Percentiles rank a stretch among this genome's conserved stretches.
These are phyloP conservation scores for Trichogramma dendrolimi DNA, from an alignment of 2,888 invertebrate genomes.

Conservation along the genomic window DNA sequence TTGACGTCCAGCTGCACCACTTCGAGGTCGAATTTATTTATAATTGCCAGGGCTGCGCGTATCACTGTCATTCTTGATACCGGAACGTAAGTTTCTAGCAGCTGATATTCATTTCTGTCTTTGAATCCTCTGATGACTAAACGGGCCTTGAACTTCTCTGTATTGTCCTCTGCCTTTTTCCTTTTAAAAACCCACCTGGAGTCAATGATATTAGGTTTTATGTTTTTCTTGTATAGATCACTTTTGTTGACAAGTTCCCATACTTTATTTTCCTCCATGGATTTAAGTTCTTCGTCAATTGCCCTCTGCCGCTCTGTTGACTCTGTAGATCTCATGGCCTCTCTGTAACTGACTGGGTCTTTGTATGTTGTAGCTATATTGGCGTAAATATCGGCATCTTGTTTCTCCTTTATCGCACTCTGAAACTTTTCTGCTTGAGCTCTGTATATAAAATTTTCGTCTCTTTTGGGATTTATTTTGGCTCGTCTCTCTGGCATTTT, in stretches of 20 bases:
- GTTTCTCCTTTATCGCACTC: background rate
- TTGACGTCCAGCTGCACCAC: slow-evolving; percentile 23
- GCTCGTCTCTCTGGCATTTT: background rate
- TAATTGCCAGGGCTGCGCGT: slow-evolving; percentile 16
- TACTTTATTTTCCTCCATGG: slow-evolving; percentile 26
- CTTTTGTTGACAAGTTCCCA: slow-evolving; percentile 22
- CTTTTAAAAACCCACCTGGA: slow-evolving; percentile 23
- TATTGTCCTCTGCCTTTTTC: slow-evolving; percentile 10
- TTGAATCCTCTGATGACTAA: slow-evolving; percentile 25
- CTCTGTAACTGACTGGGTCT: slow-evolving; percentile 21
- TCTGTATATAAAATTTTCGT: background rate
- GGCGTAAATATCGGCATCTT: slow-evolving; percentile 7
- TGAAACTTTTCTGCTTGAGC: background rate
- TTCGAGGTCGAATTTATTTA: slow-evolving; percentile 22
- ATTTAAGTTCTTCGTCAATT: slow-evolving; percentile 24
- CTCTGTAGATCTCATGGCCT: slow-evolving; percentile 21
- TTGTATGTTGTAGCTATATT: slow-evolving; percentile 16
- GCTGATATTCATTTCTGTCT: slow-evolving; percentile 19
- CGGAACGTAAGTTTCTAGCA: slow-evolving; percentile 25
- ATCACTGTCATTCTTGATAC: slow-evolving; percentile 23
- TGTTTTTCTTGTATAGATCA: background rate
- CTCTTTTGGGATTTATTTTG: background rate
- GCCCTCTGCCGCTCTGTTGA: slow-evolving; percentile 13
- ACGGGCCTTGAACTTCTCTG: slow-evolving; percentile 21
- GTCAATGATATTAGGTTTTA: slow-evolving; percentile 25